These are phyloP conservation scores for Argentina silus DNA, from an alignment of 2,797 vertebrate species.

Conservation along the genomic window DNA sequence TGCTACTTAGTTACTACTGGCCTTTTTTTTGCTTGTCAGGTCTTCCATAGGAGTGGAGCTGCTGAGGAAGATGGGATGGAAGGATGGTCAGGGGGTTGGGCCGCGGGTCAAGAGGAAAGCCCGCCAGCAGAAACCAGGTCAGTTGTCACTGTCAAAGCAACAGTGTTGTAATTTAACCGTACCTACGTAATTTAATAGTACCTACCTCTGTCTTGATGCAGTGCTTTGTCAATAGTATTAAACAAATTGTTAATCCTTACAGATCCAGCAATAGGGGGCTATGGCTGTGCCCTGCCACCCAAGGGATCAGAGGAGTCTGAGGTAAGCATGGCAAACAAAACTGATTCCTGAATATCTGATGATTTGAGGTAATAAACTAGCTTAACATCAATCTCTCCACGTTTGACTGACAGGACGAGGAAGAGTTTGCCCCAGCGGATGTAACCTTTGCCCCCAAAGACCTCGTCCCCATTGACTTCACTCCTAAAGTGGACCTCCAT, in stretches of 20 bases:
- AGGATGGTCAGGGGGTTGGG: conserved; percentile 93
- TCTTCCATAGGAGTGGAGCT: conserved; percentile 89
- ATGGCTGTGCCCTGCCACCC: conserved; percentile 78
- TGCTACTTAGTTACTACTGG: too few species aligned
- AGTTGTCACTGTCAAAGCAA: conserved; percentile 14
- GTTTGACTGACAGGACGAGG: conserved; percentile 73
- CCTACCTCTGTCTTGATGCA: neutral
- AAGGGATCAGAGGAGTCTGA: conserved; percentile 85
- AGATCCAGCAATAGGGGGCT: conserved; percentile 74
- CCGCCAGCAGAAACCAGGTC: conserved; percentile 78
- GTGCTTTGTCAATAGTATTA: neutral
- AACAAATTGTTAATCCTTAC: conserved; percentile 34
- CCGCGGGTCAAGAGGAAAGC: conserved; percentile 90
- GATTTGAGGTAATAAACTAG: neutral
- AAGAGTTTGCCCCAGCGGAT: conserved; percentile 87
- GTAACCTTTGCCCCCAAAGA: conserved; percentile 95
- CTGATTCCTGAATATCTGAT: neutral
- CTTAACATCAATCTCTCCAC: neutral
- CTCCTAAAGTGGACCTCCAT: conserved; percentile 82
- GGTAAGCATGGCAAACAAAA: conserved; percentile 67
- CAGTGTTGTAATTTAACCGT: neutral
- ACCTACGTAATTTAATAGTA: neutral
- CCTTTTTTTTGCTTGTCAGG: conserved; percentile 66
- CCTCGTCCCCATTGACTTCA: conserved; percentile 87
- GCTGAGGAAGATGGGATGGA: conserved; percentile 94